These are phyloP conservation scores for Acromyrmex charruanus DNA, from an alignment of 1,140 invertebrate species.

Conservation along the genomic window DNA sequence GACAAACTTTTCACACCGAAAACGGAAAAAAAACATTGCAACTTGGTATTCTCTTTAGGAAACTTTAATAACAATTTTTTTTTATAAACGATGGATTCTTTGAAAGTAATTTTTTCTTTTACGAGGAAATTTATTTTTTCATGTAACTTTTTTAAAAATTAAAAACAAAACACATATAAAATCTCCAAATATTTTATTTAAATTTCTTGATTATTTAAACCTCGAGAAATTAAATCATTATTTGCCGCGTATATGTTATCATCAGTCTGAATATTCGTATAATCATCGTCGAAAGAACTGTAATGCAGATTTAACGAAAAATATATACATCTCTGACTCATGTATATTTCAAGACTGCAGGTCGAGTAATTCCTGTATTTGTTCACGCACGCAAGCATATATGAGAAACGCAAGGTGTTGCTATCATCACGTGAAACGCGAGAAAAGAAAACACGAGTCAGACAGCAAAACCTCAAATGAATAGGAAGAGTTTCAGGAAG, in stretches of 20 bases:
- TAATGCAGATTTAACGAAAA: conserved; percentile 5
- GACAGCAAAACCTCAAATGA: conserved; percentile 20
- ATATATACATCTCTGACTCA: conserved; percentile 1
- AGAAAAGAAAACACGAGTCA: conserved; percentile 36
- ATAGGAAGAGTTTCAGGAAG: conserved; percentile 11
- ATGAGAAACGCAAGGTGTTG: conserved; percentile 36
- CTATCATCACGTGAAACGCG: conserved; percentile 31
- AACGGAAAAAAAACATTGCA: neutral
- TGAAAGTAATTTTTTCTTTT: neutral
- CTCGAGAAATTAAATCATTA: neutral
- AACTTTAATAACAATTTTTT: neutral
- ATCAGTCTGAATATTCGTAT: neutral
- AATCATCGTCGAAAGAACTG: neutral
- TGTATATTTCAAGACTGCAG: conserved; percentile 1
- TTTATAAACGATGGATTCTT: conserved; percentile 3
- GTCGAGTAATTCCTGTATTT: neutral
- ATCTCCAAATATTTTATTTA: neutral
- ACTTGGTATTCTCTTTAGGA: neutral
- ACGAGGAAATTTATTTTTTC: neutral
- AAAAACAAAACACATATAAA: neutral
- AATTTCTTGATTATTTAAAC: neutral
- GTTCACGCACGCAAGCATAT: conserved; percentile 1
- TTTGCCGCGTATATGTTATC: neutral
- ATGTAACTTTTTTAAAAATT: neutral
- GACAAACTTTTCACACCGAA: conserved; percentile 34